Evolutionary conservation across 2,888 invertebrate genomes (phyloP), one percentile per base, ranked within the genome.

Genomic region (Nymphalis c-album): DNA sequence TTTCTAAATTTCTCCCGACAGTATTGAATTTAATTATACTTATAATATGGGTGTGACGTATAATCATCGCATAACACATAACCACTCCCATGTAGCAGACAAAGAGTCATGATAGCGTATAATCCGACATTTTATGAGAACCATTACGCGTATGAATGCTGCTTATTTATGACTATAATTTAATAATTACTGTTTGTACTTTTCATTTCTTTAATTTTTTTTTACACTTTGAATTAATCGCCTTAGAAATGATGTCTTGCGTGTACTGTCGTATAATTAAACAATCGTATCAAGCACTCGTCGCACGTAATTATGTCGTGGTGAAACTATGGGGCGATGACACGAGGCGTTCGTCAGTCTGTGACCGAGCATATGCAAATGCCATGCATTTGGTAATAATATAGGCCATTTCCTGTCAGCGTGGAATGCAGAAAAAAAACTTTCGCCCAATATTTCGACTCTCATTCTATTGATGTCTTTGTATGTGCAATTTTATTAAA

Each of bases 371-470:
- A 75, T 83, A 86, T 87, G 86, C 78, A 83, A 87, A 87, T 83
- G 76, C 76, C 71, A 74, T 76, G 80, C 81, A 82, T 86, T 86
- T 76, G 85, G 79, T 80, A 82, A 77, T 75, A 64, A 84, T 83
- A 85, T 79, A 75, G 87, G 84, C 75, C 85, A 83, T 80, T 87
- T 87, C 86, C 87, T 85, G 85, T 71, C 80, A 74, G 80, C 77
- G 76, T 70, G 73, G 78, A 82, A 84, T 83, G 78, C 80, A 83
- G 76, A 79, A 82, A 82, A n/a, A 79, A 79, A 78, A 79, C 79
- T 78, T 78, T 78, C 78, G 71, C 75, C 75, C 57, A 74, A 76
- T 60, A 59, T 73, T 73, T 18, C 51, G 53, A 20, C 16, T 17
- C n/a, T 17, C 45, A 45, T 60, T 51, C 40, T 40, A 13, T 40